A percentile compares a stretch with the other conserved stretches of the same genome.
phyloP scores from a whole-genome alignment of 2,113 vertebrate species.

The Clarias gariepinus region DNA sequence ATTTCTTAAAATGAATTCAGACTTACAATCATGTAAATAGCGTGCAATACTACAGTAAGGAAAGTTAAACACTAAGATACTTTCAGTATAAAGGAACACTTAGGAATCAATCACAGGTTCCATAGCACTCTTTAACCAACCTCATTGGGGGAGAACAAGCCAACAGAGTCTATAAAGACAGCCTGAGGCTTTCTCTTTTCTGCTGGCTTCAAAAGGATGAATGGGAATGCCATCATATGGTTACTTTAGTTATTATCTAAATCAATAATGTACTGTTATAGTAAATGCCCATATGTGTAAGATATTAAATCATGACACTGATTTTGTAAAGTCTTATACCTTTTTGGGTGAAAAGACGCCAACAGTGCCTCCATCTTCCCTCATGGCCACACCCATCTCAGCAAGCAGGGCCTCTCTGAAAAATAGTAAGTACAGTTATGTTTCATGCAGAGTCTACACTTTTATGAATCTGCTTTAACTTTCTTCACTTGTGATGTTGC shows the following conservation, averaged over 20 bases:
- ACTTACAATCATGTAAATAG: conserved; percentile 3
- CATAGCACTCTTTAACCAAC: conserved; percentile 70
- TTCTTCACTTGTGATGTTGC: too few relatives aligned
- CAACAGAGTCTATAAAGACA: conserved; percentile 81
- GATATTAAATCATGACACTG: background rate
- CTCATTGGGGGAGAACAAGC: conserved; percentile 85
- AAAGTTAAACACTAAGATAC: conserved; percentile 37
- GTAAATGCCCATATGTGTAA: conserved; percentile 15
- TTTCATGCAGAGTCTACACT: background rate
- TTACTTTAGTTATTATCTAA: background rate
- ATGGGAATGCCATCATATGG: conserved; percentile 47
- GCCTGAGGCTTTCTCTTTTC: conserved; percentile 74
- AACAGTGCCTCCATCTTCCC: conserved; percentile 93
- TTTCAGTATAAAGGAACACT: conserved; percentile 21
- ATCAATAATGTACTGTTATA: background rate
- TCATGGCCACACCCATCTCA: conserved; percentile 98
- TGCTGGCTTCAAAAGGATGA: conserved; percentile 66
- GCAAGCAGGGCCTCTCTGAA: conserved; percentile 92
- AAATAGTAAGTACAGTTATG: conserved; percentile 39
- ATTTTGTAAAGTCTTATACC: conserved; percentile 71
- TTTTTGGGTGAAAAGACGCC: conserved; percentile 98
- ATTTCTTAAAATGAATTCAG: background rate
- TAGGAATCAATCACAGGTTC: conserved; percentile 50
- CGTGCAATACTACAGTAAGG: conserved; percentile 45
- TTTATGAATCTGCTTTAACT: background rate